A percentile compares a stretch with the other conserved stretches of the same genome.
These are phyloP conservation scores for Pangasianodon gigas DNA, from an alignment of 2,113 vertebrate species.

Conservation along the genomic window DNA sequence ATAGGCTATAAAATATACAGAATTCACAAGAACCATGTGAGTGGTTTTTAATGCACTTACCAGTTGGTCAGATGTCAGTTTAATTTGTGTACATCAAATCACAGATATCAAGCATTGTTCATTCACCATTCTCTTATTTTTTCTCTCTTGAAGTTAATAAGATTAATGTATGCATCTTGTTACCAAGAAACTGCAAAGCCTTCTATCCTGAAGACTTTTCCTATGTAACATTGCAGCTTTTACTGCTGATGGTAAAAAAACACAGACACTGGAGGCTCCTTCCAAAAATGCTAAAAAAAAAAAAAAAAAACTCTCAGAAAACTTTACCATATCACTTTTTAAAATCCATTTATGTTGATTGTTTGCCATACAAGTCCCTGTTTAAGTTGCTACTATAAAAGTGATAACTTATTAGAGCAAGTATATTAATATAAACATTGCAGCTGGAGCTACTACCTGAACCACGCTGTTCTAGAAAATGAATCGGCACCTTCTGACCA, in stretches of 20 bases:
- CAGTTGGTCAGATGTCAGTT: neutral
- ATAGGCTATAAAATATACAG: neutral
- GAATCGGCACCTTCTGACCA: neutral
- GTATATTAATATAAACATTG: neutral
- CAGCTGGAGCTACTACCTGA: neutral
- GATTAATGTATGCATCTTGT: neutral
- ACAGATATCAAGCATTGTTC: neutral
- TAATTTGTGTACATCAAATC: neutral
- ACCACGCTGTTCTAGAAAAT: neutral
- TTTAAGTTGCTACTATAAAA: neutral
- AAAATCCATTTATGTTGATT: neutral
- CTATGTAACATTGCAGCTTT: neutral
- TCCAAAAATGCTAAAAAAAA: neutral
- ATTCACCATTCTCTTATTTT: neutral
- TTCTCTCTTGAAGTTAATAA: neutral
- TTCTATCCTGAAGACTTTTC: neutral
- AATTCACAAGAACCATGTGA: neutral
- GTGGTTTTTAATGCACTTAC: neutral
- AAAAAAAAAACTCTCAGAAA: neutral
- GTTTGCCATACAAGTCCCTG: neutral
- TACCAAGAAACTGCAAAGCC: neutral
- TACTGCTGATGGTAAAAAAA: neutral
- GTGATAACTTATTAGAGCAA: neutral
- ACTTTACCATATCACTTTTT: neutral
- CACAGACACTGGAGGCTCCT: neutral